phyloP scores from a whole-genome alignment of 1,140 invertebrate genomes.

The Polypedilum pembai region DNA sequence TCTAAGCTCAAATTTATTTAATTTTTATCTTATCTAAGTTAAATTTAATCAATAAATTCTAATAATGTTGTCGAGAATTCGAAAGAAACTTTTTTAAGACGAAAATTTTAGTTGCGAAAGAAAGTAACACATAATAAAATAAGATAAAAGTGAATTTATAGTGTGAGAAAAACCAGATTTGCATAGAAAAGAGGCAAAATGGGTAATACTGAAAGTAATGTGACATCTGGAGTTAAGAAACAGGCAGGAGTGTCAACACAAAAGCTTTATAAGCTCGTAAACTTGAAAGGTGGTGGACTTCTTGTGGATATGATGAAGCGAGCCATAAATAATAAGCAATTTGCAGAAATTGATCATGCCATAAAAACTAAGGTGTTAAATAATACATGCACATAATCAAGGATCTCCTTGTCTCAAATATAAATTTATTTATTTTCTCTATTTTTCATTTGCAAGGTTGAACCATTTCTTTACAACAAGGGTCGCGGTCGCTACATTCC shows the following conservation, averaged over 20 bases:
- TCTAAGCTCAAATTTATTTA: background rate
- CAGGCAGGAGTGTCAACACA: constrained; percentile 76
- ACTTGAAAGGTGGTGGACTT: constrained; percentile 84
- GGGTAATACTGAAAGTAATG: constrained; percentile 90
- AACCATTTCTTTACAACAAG: constrained; percentile 88
- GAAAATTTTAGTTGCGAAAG: background rate
- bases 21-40: background rate
- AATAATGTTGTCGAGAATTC: constrained; percentile 1
- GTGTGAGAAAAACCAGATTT: constrained; percentile 6
- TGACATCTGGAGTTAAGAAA: constrained; percentile 84
- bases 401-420: constrained; percentile 17
- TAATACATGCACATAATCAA: background rate
- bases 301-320: constrained; percentile 91
- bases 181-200: constrained; percentile 46
- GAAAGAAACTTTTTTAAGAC: background rate
- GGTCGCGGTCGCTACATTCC: constrained; percentile 84
- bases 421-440: constrained; percentile 15
- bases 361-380: constrained; percentile 67
- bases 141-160: background rate
- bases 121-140: background rate
- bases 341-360: constrained; percentile 79
- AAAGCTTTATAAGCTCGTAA: constrained; percentile 74
- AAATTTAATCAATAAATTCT: background rate
- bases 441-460: constrained; percentile 45
- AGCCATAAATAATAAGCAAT: constrained; percentile 79